phyloP scores from a whole-genome alignment of 2,888 invertebrate genomes.

The Phrixothrix hirtus region DNA sequence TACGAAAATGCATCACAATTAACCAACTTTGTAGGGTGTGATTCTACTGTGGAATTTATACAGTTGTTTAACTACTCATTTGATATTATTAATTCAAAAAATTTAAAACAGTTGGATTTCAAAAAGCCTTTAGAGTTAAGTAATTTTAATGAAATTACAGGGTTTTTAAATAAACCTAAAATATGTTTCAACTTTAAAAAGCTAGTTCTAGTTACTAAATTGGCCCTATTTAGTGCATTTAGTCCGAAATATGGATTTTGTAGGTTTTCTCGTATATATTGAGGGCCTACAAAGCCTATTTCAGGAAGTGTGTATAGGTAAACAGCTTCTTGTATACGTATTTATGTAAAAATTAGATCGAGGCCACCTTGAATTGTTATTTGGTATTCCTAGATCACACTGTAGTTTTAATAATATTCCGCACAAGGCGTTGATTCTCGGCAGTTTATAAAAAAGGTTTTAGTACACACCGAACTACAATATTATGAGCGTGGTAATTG shows the following conservation, averaged over 20 bases:
- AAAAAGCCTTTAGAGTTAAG: conserved; percentile 21
- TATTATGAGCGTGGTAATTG: conserved; percentile 28
- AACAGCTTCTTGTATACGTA: conserved; percentile 24
- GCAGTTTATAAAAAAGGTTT: conserved; percentile 35
- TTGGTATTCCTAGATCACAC: conserved; percentile 24
- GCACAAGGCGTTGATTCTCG: too few relatives aligned
- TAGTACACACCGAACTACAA: conserved; percentile 29
- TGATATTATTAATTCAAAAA: conserved; percentile 37
- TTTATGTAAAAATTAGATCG: conserved; percentile 35
- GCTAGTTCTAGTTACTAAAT: not conserved
- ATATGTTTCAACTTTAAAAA: not conserved
- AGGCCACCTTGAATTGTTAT: conserved; percentile 37
- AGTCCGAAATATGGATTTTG: conserved; percentile 24
- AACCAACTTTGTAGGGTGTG: conserved; percentile 31
- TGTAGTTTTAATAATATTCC: conserved; percentile 37
- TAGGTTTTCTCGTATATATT: conserved; percentile 18
- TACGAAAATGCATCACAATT: conserved; percentile 20
- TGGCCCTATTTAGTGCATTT: not conserved
- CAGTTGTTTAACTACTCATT: conserved; percentile 35
- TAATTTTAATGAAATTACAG: conserved; percentile 2
- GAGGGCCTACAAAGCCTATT: not conserved
- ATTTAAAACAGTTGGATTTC: conserved; percentile 21
- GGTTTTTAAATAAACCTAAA: not conserved
- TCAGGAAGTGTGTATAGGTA: conserved; percentile 7
- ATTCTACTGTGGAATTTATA: conserved; percentile 33